These are phyloP conservation scores for Dascyllus trimaculatus DNA, from an alignment of 2,113 vertebrate species.

Conservation along the genomic window DNA sequence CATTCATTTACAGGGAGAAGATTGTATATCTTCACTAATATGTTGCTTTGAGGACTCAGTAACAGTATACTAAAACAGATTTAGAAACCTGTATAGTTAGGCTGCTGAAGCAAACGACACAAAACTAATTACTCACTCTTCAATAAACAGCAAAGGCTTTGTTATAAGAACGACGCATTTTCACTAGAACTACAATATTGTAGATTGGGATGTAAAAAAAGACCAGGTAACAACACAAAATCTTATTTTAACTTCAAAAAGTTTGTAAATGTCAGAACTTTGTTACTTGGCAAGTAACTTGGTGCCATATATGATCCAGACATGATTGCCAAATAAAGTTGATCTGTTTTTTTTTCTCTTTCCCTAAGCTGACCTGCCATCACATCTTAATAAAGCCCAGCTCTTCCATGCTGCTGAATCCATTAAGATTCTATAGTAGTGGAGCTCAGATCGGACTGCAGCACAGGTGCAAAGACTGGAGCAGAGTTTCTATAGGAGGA, in stretches of 20 bases:
- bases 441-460: slow-evolving; percentile 64
- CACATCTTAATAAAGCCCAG: slow-evolving; percentile 46
- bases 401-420: slow-evolving; percentile 50
- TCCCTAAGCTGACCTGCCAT: slow-evolving; percentile 32
- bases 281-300: not conserved
- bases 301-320: not conserved
- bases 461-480: slow-evolving; percentile 79
- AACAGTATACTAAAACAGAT: slow-evolving; percentile 32
- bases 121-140: not conserved
- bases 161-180: not conserved
- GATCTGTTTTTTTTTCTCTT: not conserved
- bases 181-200: not conserved
- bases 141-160: not conserved
- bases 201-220: not conserved
- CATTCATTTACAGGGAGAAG: slow-evolving; percentile 42
- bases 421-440: slow-evolving; percentile 69
- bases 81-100: slow-evolving; percentile 30
- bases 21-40: slow-evolving; percentile 39
- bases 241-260: not conserved
- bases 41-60: slow-evolving; percentile 23
- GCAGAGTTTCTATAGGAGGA: slow-evolving; percentile 60
- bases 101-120: not conserved
- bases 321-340: slow-evolving; percentile 19
- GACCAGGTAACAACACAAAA: not conserved
- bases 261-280: not conserved